Conservation (phyloP, 2,888 invertebrate genomes). For the Latheticus oryzae region DNA sequence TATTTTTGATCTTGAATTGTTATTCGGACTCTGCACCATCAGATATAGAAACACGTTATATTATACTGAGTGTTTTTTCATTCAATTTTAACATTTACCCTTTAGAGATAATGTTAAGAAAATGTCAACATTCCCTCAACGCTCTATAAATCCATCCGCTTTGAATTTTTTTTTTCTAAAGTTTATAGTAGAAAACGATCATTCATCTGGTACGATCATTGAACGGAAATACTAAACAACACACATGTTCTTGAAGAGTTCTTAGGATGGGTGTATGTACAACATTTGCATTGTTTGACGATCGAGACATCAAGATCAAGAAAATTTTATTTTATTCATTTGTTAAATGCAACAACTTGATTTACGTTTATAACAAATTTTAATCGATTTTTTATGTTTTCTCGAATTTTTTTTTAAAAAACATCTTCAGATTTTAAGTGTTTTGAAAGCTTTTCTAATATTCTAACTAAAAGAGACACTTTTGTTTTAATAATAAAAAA, state of each 20-base stretch:
- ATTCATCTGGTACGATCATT: slow-evolving; percentile 10
- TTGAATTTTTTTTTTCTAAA: not conserved
- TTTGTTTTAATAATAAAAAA: too few species aligned
- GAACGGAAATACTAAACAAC: slow-evolving; percentile 21
- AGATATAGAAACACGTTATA: slow-evolving; percentile 34
- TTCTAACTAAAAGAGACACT: too few species aligned
- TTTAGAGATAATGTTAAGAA: not conserved
- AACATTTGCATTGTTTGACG: slow-evolving; percentile 9
- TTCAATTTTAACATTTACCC: not conserved
- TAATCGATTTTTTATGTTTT: too few species aligned
- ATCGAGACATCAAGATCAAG: not conserved
- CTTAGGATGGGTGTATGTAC: not conserved
- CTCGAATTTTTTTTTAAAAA: too few species aligned
- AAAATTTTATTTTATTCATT: too few species aligned
- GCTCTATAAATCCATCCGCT: not conserved
- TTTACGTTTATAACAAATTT: too few species aligned
- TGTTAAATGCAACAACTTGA: too few species aligned
- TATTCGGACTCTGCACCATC: slow-evolving; percentile 24
- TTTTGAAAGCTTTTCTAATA: too few species aligned
- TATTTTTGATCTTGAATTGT: slow-evolving; percentile 30
- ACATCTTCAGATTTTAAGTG: too few species aligned
- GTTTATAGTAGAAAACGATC: slow-evolving; percentile 12
- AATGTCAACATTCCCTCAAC: too few species aligned
- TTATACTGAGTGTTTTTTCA: slow-evolving; percentile 1
- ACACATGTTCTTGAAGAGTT: slow-evolving; percentile 15